Conservation (phyloP, 2,113 vertebrate genomes). For the Nothocercus nigrocapillus region DNA sequence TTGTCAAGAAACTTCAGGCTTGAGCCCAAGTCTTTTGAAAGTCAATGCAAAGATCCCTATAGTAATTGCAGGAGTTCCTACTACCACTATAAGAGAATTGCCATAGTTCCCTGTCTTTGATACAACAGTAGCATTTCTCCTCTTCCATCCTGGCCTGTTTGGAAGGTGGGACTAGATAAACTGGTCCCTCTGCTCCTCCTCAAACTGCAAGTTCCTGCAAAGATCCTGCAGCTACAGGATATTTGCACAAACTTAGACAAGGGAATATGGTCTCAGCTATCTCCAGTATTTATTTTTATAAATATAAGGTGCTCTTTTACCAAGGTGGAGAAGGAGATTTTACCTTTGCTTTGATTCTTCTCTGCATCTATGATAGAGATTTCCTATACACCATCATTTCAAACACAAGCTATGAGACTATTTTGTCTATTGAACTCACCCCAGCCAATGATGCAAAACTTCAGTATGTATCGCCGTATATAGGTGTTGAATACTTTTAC, state of each 20-base stretch:
- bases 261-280: not conserved
- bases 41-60: not conserved
- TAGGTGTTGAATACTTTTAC: constrained; percentile 99
- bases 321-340: not conserved
- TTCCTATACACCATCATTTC: not conserved
- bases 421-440: constrained; percentile 78
- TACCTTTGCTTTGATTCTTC: not conserved
- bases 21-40: not conserved
- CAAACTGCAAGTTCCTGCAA: not conserved
- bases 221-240: not conserved
- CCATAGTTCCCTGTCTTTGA: not conserved
- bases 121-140: rapidly evolving
- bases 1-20: not conserved
- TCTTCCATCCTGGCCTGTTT: not conserved
- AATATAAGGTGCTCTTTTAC: not conserved
- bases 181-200: not conserved
- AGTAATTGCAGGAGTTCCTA: not conserved
- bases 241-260: not conserved
- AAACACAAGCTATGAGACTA: not conserved
- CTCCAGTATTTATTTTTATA: not conserved
- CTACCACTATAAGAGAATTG: not conserved
- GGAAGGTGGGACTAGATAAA: not conserved
- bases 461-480: constrained; percentile 93
- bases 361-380: not conserved
- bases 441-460: constrained; percentile 97